Conservation (phyloP, 2,797 vertebrate species). For the Hybognathus amarus region DNA sequence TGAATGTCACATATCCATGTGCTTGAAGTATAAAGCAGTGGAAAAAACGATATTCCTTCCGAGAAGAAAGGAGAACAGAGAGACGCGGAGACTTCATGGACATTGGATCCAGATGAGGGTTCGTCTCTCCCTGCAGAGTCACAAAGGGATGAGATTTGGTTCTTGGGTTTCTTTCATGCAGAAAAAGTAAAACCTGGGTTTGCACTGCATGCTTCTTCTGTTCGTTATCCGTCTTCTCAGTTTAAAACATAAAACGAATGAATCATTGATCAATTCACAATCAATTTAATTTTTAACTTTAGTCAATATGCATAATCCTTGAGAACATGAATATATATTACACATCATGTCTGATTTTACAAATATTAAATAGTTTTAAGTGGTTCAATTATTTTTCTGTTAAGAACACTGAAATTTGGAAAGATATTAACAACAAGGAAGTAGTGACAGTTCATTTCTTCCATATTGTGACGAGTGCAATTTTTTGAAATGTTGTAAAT, state of each 20-base stretch:
- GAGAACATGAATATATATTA: background rate
- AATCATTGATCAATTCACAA: background rate
- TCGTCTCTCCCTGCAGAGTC: slow-evolving; percentile 3
- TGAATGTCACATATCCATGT: slow-evolving; percentile 44
- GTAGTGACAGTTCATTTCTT: background rate
- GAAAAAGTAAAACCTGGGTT: slow-evolving; percentile 11
- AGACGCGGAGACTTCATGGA: slow-evolving; percentile 47
- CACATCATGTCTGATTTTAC: background rate
- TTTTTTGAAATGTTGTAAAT: background rate
- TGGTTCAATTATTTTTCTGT: background rate
- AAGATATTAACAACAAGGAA: background rate
- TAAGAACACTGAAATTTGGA: background rate
- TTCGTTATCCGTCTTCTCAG: background rate
- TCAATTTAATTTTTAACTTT: background rate
- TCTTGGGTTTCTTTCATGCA: slow-evolving; percentile 36
- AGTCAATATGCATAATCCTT: background rate
- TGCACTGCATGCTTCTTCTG: background rate
- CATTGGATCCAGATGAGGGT: slow-evolving; percentile 61
- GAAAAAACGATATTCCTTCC: slow-evolving; percentile 41
- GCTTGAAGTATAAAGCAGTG: slow-evolving; percentile 41
- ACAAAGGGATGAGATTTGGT: slow-evolving; percentile 19
- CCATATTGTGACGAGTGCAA: background rate
- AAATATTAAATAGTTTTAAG: background rate
- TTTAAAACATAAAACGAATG: background rate
- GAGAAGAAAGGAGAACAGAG: slow-evolving; percentile 42